phyloP scores from a whole-genome alignment of 2,888 invertebrate species.

The Dolichopus griseipennis region DNA sequence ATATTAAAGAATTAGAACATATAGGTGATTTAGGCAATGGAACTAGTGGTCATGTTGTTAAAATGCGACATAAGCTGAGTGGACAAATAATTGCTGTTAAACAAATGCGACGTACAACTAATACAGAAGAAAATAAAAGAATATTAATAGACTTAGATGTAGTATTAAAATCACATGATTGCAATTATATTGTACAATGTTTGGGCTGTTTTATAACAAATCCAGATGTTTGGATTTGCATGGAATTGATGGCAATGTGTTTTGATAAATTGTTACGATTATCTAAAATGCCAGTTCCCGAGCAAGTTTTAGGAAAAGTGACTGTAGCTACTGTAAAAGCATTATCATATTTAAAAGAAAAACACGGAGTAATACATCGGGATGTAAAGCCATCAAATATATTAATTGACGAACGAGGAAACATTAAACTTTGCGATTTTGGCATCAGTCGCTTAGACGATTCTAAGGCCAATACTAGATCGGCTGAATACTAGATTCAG shows the following conservation, averaged over 20 bases:
- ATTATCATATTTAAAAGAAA: slow-evolving; percentile 92
- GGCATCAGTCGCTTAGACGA: slow-evolving; percentile 96
- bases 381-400: slow-evolving; percentile 99
- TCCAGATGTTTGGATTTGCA: slow-evolving; percentile 98
- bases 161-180: slow-evolving; percentile 93
- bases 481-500: slow-evolving; percentile 85
- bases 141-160: slow-evolving; percentile 99
- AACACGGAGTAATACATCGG: slow-evolving; percentile 93
- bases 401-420: slow-evolving; percentile 86
- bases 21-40: slow-evolving; percentile 86
- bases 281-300: slow-evolving; percentile 83
- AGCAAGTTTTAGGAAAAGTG: slow-evolving; percentile 92
- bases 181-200: slow-evolving; percentile 94
- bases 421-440: slow-evolving; percentile 97
- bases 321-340: slow-evolving; percentile 95
- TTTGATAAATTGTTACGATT: slow-evolving; percentile 91
- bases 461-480: slow-evolving; percentile 94
- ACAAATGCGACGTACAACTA: slow-evolving; percentile 96
- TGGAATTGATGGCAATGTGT: slow-evolving; percentile 99
- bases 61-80: slow-evolving; percentile 86
- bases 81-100: slow-evolving; percentile 87
- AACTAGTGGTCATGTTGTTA: slow-evolving; percentile 95
- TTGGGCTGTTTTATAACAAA: slow-evolving; percentile 96
- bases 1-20: slow-evolving; percentile 74
- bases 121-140: slow-evolving; percentile 93